Evolutionary conservation across 2,113 vertebrate species (phyloP).

Genomic region (Sander lucioperca): DNA sequence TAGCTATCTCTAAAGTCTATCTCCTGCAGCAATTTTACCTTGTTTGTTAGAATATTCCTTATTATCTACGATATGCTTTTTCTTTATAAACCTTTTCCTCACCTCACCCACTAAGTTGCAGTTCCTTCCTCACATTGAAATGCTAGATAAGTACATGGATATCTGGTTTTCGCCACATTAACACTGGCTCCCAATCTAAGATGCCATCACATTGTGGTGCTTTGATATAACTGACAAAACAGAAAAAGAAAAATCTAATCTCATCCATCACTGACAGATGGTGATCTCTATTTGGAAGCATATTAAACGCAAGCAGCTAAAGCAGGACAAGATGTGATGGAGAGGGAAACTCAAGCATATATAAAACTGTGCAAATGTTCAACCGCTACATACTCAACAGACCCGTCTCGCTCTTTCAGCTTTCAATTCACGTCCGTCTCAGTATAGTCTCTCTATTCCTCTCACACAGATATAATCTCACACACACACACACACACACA

Average conservation of each 20-base stretch:
- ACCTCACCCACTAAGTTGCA: neutral
- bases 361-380: neutral
- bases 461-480: conserved; percentile 18
- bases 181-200: conserved; percentile 27
- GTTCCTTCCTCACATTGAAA: conserved; percentile 18
- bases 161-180: conserved; percentile 24
- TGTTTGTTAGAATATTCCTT: neutral
- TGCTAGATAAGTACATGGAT: conserved; percentile 20
- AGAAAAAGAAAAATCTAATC: neutral
- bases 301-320: neutral
- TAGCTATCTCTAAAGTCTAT: neutral
- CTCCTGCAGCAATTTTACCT: neutral
- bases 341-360: neutral
- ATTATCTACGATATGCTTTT: no score
- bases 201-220: neutral
- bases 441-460: neutral
- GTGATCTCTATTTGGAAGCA: conserved; percentile 14
- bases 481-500: neutral
- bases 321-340: neutral
- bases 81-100: neutral
- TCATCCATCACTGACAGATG: conserved; percentile 41
- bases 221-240: conserved; percentile 32
- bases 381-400: neutral
- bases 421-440: neutral
- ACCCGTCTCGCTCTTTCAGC: neutral